A percentile compares a stretch with the other conserved stretches of the same genome.
Conservation (phyloP, 2,888 invertebrate genomes). For the Pyralis farinalis region DNA sequence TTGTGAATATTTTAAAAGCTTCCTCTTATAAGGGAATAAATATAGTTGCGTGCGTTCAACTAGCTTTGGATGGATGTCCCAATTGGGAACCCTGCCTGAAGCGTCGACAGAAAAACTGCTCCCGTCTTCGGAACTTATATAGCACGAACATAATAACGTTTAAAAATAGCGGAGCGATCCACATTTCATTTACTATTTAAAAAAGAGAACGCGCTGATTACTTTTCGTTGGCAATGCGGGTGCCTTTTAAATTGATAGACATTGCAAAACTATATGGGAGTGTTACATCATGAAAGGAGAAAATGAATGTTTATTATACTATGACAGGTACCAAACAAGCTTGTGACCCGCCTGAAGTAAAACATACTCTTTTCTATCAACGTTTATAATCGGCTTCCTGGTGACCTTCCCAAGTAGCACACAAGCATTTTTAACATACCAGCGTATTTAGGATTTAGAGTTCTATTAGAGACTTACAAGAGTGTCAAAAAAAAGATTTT, state of each 20-base stretch:
- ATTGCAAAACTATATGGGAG: neutral
- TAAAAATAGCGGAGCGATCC: slow-evolving; percentile 8
- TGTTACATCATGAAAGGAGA: no score
- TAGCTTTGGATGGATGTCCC: slow-evolving; percentile 54
- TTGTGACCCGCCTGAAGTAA: no score
- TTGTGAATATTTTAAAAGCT: slow-evolving; percentile 25
- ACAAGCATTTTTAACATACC: no score
- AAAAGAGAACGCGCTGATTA: slow-evolving; percentile 1
- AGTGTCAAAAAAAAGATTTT: no score
- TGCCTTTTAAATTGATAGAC: neutral
- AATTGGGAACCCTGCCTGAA: slow-evolving; percentile 45
- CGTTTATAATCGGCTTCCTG: no score
- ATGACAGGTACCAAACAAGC: no score
- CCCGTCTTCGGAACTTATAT: slow-evolving; percentile 29
- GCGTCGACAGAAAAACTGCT: slow-evolving; percentile 43
- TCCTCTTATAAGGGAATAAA: slow-evolving; percentile 29
- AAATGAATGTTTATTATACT: no score
- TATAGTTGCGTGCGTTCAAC: slow-evolving; percentile 44
- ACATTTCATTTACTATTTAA: slow-evolving; percentile 7
- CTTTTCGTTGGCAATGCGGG: slow-evolving; percentile 10
- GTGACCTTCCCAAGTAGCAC: no score
- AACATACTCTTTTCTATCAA: no score
- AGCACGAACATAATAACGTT: slow-evolving; percentile 12
- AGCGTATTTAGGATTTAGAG: no score
- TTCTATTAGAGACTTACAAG: no score